A percentile compares a stretch with the other conserved stretches of the same genome.
These are phyloP conservation scores for Drosophila fulvimacula DNA, from an alignment of 2,888 invertebrate species.

Conservation along the genomic window DNA sequence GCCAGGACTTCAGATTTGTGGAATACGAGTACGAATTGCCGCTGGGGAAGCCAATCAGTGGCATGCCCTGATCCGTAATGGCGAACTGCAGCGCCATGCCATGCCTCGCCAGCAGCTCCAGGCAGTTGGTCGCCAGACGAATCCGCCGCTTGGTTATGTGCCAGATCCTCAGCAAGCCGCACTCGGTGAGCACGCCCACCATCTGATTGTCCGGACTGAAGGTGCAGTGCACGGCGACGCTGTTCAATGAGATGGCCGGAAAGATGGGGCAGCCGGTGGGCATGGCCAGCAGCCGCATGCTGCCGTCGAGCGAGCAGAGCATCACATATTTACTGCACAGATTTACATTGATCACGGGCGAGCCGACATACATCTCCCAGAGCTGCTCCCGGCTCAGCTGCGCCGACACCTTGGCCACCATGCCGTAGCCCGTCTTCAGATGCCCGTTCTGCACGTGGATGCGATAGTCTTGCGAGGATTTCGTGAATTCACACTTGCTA, in stretches of 20 bases:
- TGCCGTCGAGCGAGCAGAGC: conserved; percentile 83
- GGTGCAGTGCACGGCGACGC: conserved; percentile 82
- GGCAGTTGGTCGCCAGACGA: conserved; percentile 79
- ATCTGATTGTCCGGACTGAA: conserved; percentile 83
- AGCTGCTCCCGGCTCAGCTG: conserved; percentile 86
- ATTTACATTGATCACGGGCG: conserved; percentile 83
- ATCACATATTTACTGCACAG: conserved; percentile 83
- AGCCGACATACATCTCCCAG: conserved; percentile 89
- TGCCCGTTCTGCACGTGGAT: conserved; percentile 85
- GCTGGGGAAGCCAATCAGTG: conserved; percentile 93
- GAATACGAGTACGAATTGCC: conserved; percentile 94
- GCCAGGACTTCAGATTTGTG: conserved; percentile 90
- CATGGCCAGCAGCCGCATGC: conserved; percentile 81
- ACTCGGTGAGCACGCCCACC: conserved; percentile 84
- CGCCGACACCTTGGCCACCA: conserved; percentile 86
- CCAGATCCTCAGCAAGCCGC: conserved; percentile 84
- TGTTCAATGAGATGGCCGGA: conserved; percentile 82
- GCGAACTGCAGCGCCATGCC: conserved; percentile 87
- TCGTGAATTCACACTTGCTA: conserved; percentile 80
- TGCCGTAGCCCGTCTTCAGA: conserved; percentile 87
- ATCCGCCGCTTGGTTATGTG: conserved; percentile 72
- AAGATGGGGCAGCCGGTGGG: conserved; percentile 81
- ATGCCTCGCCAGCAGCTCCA: conserved; percentile 82
- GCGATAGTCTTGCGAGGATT: conserved; percentile 85
- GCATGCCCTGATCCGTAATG: conserved; percentile 90